phyloP scores from a whole-genome alignment of 1,140 invertebrate species.

The Anastatus disparis region DNA sequence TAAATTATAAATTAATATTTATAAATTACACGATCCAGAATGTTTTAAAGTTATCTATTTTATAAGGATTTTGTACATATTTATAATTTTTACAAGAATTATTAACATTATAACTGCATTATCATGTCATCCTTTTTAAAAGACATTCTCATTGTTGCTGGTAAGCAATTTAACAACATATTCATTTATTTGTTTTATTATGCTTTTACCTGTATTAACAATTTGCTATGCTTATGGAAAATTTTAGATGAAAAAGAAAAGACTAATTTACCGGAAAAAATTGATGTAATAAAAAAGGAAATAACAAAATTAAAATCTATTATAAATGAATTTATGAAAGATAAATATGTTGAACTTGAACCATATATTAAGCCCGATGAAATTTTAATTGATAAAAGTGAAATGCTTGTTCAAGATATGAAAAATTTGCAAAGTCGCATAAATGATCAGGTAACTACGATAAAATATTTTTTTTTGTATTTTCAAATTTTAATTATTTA shows the following conservation, averaged over 20 bases:
- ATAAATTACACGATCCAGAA: no score
- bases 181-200: background rate
- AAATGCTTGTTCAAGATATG: conserved; percentile 65
- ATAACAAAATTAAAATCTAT: conserved; percentile 69
- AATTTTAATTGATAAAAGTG: conserved; percentile 64
- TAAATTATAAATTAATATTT: no score
- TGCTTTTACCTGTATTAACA: background rate
- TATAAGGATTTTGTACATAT: no score
- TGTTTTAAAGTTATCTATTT: no score
- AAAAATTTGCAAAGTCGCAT: conserved; percentile 66
- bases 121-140: conserved; percentile 55
- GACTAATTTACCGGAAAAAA: conserved; percentile 64
- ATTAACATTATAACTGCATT: no score
- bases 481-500: conserved; percentile 10
- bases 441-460: conserved; percentile 60
- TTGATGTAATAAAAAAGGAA: conserved; percentile 67
- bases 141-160: conserved; percentile 51
- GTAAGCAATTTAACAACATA: conserved; percentile 42
- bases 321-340: conserved; percentile 67
- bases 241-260: conserved; percentile 53
- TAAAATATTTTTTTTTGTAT: background rate
- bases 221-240: background rate
- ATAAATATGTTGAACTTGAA: conserved; percentile 69
- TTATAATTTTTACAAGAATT: no score
- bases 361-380: conserved; percentile 66